Evolutionary conservation across 2,888 invertebrate species (phyloP), one percentile per base, ranked within the genome.

Genomic region (Drosophila trichaetosa): DNA sequence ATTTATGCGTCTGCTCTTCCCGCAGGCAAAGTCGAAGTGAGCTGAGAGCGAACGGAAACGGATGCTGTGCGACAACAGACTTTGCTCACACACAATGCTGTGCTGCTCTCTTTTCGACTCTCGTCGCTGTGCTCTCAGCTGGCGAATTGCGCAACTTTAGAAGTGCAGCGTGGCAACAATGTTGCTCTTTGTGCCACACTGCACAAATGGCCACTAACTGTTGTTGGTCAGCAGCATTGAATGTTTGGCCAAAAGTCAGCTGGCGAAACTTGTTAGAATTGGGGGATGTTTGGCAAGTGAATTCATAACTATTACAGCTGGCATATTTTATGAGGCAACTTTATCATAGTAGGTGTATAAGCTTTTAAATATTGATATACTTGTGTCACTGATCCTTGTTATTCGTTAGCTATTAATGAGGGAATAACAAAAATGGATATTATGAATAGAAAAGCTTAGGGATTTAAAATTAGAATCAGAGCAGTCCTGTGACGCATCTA

Each of bases 151-250:
- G 90, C 88, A 87, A 83, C 59, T 79, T 69, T 70, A 18, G 13
- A 46, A 61, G 40, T 77, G 73, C 85, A 76, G 66, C 59, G 56
- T 27, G 58, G 56, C 71, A 49, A 69, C 34, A 64, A 74, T 76
- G 62, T 71, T 65, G 80, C 72, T 58, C 67, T 57, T 54, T 53
- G 59, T 69, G 73, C 53, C 53, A 52, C 53, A 73, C 76, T 88
- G 83, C 76, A 80, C 86, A 80, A 90, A 61, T 76, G 76, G 73
- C 65, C 88, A 89, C 90, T 80, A 73, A 78, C 73, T 67, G 69
- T 31, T 58, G 71, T 60, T 61, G 78, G 78, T 80, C 78, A 80
- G 72, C 77, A 53, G 76, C 60, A 61, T 42, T 42, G 49, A 24
- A 33, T 61, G 64, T 67, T 67, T 58, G 53, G 46, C 31, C 63